phyloP scores from a whole-genome alignment of 2,888 invertebrate species.

The Idaea dimidiata region DNA sequence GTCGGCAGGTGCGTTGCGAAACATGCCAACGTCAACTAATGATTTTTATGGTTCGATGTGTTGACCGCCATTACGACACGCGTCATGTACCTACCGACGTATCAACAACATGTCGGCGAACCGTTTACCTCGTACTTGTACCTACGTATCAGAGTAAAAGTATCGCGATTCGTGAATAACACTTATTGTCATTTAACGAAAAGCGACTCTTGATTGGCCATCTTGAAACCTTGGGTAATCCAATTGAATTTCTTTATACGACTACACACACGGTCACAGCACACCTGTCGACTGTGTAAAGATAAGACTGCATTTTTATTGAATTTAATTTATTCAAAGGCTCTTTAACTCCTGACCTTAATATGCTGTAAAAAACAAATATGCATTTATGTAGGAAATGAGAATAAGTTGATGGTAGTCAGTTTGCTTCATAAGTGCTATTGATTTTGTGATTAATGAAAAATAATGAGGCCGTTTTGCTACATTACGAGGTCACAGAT shows the following conservation, averaged over 20 bases:
- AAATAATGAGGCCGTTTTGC: too few species aligned
- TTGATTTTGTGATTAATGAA: too few species aligned
- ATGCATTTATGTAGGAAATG: too few species aligned
- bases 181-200: slow-evolving; percentile 36
- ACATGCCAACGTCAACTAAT: slow-evolving; percentile 56
- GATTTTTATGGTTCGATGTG: slow-evolving; percentile 61
- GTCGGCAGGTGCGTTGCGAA: slow-evolving; percentile 62
- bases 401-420: too few species aligned
- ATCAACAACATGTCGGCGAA: slow-evolving; percentile 49
- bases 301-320: slow-evolving; percentile 32
- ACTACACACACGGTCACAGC: slow-evolving; percentile 13
- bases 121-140: slow-evolving; percentile 35
- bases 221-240: slow-evolving; percentile 31
- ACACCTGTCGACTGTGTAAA: slow-evolving; percentile 34
- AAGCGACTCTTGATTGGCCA: slow-evolving; percentile 33
- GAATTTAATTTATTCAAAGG: slow-evolving; percentile 17
- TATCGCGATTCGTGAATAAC: slow-evolving; percentile 28
- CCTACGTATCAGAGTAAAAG: slow-evolving; percentile 29
- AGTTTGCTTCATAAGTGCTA: too few species aligned
- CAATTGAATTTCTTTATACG: slow-evolving; percentile 34
- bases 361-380: not conserved
- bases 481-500: not conserved
- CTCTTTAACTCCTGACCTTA: slow-evolving; percentile 30
- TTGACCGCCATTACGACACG: slow-evolving; percentile 64
- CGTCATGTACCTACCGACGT: slow-evolving; percentile 45